phyloP scores from a whole-genome alignment of 2,113 vertebrate species.

The Notothenia coriiceps region DNA sequence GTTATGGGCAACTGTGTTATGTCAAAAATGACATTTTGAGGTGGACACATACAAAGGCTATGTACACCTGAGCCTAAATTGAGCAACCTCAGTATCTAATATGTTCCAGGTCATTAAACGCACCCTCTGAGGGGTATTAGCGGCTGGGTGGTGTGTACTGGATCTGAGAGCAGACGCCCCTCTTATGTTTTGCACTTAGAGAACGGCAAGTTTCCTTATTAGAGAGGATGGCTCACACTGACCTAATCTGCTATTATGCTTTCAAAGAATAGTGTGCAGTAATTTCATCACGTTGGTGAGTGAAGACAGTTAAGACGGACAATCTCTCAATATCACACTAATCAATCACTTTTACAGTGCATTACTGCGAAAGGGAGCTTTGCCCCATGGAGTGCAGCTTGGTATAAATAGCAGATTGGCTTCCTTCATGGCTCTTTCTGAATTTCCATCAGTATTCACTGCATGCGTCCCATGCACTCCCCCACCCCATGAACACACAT shows the following conservation, averaged over 20 bases:
- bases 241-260: slow-evolving; percentile 77
- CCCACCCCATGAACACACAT: slow-evolving; percentile 66
- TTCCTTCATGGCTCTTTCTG: slow-evolving; percentile 69
- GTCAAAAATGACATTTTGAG: slow-evolving; percentile 49
- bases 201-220: slow-evolving; percentile 62
- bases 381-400: slow-evolving; percentile 61
- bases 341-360: slow-evolving; percentile 84
- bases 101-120: slow-evolving; percentile 69
- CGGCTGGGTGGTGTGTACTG: slow-evolving; percentile 30
- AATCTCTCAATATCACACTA: slow-evolving; percentile 75
- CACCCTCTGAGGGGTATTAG: slow-evolving; percentile 37
- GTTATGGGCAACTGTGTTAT: slow-evolving; percentile 48
- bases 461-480: slow-evolving; percentile 56
- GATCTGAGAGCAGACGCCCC: slow-evolving; percentile 41
- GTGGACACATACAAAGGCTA: slow-evolving; percentile 24
- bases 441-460: slow-evolving; percentile 73
- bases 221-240: slow-evolving; percentile 66
- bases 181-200: slow-evolving; percentile 61
- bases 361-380: slow-evolving; percentile 74
- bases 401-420: slow-evolving; percentile 81
- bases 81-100: slow-evolving; percentile 53
- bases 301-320: slow-evolving; percentile 69
- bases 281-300: slow-evolving; percentile 77
- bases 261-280: slow-evolving; percentile 71
- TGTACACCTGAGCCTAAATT: slow-evolving; percentile 33